These are phyloP conservation scores for Capitella teleta DNA, from an alignment of 1,140 invertebrate species.

Conservation along the genomic window DNA sequence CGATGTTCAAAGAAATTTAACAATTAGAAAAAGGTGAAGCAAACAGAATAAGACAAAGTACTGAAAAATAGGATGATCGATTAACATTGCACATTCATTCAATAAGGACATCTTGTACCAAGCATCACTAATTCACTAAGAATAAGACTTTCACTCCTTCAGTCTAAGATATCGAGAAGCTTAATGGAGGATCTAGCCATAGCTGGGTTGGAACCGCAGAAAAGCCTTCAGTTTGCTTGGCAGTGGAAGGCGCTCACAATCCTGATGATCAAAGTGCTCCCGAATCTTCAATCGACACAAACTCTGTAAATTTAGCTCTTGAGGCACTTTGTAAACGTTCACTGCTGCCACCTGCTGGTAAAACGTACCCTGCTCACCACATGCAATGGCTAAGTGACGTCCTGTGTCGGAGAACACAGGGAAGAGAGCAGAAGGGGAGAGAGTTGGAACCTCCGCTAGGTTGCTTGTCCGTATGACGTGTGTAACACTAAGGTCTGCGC, in stretches of 20 bases:
- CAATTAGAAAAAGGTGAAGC: too few species aligned
- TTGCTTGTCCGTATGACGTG: constrained; percentile 8
- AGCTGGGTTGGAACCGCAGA: constrained; percentile 10
- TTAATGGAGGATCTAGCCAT: too few species aligned
- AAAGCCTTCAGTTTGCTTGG: constrained; percentile 13
- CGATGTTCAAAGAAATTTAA: too few species aligned
- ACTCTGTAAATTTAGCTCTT: constrained; percentile 11
- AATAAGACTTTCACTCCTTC: too few species aligned
- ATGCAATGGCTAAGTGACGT: constrained; percentile 11
- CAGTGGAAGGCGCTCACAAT: constrained; percentile 10
- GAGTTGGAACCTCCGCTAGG: constrained; percentile 12
- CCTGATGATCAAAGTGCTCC: constrained; percentile 12
- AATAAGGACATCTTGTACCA: too few species aligned
- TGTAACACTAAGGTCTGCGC: constrained; percentile 3
- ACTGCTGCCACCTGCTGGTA: constrained; percentile 14
- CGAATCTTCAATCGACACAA: constrained; percentile 10
- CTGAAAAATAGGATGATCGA: too few species aligned
- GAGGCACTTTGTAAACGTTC: constrained; percentile 10
- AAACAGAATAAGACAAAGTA: too few species aligned
- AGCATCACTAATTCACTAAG: too few species aligned
- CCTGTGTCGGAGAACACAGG: constrained; percentile 13
- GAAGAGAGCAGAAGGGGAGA: constrained; percentile 12
- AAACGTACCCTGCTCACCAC: constrained; percentile 15
- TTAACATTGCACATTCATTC: too few species aligned
- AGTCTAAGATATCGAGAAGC: too few species aligned